These are phyloP conservation scores for Leucoraja erinaceus DNA, from an alignment of 2,113 vertebrate genomes.

Conservation along the genomic window DNA sequence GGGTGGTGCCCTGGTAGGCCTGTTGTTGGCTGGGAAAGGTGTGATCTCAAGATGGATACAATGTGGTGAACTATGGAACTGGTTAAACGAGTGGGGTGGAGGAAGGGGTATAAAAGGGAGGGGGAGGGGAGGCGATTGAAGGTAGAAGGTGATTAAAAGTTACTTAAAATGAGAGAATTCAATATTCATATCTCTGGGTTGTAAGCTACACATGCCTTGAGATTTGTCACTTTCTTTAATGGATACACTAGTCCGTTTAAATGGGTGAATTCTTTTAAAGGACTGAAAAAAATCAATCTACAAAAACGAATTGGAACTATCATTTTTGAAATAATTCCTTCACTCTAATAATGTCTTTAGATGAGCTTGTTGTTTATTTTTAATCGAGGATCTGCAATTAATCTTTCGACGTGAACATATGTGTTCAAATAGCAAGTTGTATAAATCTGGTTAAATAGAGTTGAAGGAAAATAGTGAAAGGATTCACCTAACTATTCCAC, in stretches of 20 bases:
- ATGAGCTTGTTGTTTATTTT: neutral
- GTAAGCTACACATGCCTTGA: neutral
- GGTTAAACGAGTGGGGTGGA: too few relatives aligned
- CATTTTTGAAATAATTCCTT: neutral
- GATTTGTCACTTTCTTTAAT: neutral
- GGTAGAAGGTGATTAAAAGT: too few relatives aligned
- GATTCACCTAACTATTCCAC: neutral
- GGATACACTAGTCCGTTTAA: neutral
- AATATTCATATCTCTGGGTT: too few relatives aligned
- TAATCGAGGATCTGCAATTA: neutral
- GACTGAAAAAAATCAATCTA: neutral
- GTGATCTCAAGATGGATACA: too few relatives aligned
- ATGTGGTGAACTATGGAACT: too few relatives aligned
- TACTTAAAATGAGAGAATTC: too few relatives aligned
- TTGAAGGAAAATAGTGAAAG: neutral
- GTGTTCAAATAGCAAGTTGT: neutral
- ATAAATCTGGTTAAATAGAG: neutral
- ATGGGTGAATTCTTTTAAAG: neutral
- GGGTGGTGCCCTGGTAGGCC: too few relatives aligned
- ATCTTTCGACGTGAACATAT: neutral
- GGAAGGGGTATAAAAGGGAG: too few relatives aligned
- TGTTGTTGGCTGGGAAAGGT: too few relatives aligned
- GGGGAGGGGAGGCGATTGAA: too few relatives aligned
- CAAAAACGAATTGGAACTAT: neutral
- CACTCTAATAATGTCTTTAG: neutral